Conservation (phyloP, 2,888 invertebrate genomes). For the Odontocolon sp. region DNA sequence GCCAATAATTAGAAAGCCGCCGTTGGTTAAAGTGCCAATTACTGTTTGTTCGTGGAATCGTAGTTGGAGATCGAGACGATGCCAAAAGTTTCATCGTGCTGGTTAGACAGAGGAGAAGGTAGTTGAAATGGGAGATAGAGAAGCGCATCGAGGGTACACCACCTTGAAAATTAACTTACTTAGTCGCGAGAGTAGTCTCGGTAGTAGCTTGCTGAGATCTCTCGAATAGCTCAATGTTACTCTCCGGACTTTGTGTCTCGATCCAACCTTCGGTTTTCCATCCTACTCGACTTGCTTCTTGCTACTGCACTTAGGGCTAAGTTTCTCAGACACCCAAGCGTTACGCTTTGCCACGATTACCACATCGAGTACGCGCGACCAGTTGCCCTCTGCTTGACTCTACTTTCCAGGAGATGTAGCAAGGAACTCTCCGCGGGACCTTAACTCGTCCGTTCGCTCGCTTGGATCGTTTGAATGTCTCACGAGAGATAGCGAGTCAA, state of each 20-base stretch:
- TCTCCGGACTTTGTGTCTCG: not conserved
- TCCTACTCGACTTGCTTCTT: constrained; percentile 1
- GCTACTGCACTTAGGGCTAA: constrained; percentile 23
- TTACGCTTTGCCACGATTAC: constrained; percentile 1
- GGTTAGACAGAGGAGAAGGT: constrained; percentile 8
- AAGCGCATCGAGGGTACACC: constrained; percentile 36
- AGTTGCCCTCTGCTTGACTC: no score
- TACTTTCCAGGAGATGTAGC: no score
- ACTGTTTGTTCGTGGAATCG: no score
- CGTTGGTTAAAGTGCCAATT: no score
- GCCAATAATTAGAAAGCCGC: no score
- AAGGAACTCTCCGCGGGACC: not conserved
- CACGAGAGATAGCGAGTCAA: not conserved
- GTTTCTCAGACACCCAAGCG: constrained; percentile 25
- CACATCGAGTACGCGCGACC: not conserved
- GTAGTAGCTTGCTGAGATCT: constrained; percentile 8
- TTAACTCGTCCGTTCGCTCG: constrained; percentile 25
- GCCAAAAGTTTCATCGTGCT: constrained; percentile 27
- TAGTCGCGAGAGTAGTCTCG: constrained; percentile 38
- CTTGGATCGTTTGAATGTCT: constrained; percentile 4
- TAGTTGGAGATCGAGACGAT: not conserved
- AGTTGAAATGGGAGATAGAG: constrained; percentile 20
- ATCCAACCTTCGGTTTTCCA: not conserved
- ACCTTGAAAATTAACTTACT: constrained; percentile 51
- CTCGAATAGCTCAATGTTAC: constrained; percentile 35